phyloP scores from a whole-genome alignment of 2,113 vertebrate species.

The Pseudorhombus dupliciocellatus region DNA sequence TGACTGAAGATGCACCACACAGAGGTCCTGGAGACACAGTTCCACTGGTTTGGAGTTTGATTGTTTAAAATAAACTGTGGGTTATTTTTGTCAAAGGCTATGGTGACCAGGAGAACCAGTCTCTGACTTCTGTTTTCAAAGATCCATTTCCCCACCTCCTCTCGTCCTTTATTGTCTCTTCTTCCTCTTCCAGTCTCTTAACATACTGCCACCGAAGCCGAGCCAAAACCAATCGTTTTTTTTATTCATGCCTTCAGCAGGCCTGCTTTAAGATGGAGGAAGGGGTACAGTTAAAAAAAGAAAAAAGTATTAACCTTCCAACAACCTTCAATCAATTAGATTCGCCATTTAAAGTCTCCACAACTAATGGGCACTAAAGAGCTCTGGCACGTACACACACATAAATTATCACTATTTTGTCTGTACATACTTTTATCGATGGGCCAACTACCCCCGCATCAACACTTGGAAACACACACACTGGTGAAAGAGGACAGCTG shows the following conservation, averaged over 20 bases:
- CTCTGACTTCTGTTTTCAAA: too few species aligned
- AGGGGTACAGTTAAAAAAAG: conserved; percentile 48
- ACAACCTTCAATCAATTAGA: conserved; percentile 76
- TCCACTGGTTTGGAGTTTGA: not conserved
- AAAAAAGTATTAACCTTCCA: conserved; percentile 72
- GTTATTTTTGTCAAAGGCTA: too few species aligned
- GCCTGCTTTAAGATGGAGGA: conserved; percentile 57
- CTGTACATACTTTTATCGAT: conserved; percentile 11
- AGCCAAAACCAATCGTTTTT: conserved; percentile 62
- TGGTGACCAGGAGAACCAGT: too few species aligned
- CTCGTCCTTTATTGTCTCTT: conserved; percentile 43
- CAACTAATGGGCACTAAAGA: conserved; percentile 67
- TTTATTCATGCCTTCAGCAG: conserved; percentile 69
- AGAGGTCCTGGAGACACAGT: not conserved
- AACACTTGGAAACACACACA: conserved; percentile 18
- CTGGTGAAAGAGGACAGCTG: conserved; percentile 26
- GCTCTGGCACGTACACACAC: conserved; percentile 35
- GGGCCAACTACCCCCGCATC: conserved; percentile 1
- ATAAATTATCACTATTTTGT: conserved; percentile 17
- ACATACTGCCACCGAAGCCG: conserved; percentile 40
- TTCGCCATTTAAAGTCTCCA: conserved; percentile 44
- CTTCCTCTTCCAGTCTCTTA: conserved; percentile 24
- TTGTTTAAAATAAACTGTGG: not conserved
- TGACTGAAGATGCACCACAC: not conserved
- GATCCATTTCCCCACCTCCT: not conserved